These are phyloP conservation scores for Mastomys coucha DNA, from an alignment of 2,113 vertebrate genomes.

Conservation along the genomic window DNA sequence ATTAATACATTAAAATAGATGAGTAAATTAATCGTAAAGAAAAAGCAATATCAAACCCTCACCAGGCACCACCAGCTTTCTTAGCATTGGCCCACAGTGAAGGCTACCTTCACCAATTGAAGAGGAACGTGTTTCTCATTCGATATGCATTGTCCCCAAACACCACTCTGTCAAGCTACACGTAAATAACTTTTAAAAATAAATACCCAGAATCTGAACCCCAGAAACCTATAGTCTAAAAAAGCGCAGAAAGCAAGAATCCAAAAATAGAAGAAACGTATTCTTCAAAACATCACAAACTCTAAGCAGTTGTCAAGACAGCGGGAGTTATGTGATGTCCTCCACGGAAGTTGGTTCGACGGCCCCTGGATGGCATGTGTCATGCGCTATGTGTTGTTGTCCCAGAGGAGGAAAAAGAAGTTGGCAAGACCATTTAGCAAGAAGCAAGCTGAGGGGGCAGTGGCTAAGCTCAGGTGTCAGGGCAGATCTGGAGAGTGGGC, in stretches of 20 bases:
- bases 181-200: neutral
- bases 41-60: neutral
- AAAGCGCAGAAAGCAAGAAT: neutral
- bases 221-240: neutral
- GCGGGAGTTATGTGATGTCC: neutral
- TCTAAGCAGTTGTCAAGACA: neutral
- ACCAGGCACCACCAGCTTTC: neutral
- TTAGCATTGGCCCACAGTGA: neutral
- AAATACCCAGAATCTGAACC: neutral
- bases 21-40: neutral
- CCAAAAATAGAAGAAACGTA: neutral
- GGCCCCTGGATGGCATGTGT: neutral
- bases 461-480: accelerated
- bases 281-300: neutral
- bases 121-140: neutral
- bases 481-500: accelerated
- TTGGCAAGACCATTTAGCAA: accelerated
- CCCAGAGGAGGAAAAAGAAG: neutral
- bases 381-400: neutral
- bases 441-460: neutral
- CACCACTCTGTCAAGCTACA: neutral
- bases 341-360: neutral
- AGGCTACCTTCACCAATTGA: neutral
- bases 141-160: neutral
- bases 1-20: neutral